phyloP scores from a whole-genome alignment of 2,888 invertebrate genomes.

The Theretra japonica region DNA sequence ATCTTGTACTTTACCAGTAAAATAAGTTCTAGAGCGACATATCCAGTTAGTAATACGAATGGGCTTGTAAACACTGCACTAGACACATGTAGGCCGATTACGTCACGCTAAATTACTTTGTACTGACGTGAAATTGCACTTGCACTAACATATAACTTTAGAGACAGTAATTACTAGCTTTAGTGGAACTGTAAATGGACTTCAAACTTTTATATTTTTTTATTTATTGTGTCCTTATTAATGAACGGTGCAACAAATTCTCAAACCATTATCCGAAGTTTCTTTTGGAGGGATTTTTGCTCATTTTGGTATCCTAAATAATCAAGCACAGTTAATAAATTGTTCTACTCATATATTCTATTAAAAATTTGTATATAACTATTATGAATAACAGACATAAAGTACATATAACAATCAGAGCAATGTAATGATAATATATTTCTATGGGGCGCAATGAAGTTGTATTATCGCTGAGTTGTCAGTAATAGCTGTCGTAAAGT shows the following conservation, averaged over 20 bases:
- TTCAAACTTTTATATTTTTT: too few relatives aligned
- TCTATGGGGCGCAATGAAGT: slow-evolving; percentile 8
- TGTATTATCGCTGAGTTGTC: neutral
- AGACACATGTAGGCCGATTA: neutral
- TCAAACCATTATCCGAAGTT: too few relatives aligned
- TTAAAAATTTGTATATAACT: too few relatives aligned
- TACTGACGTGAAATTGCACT: neutral
- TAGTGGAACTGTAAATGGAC: too few relatives aligned
- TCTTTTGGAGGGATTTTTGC: too few relatives aligned
- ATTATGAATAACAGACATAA: neutral
- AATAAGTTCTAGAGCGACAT: neutral
- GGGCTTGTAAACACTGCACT: neutral
- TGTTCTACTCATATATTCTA: too few relatives aligned
- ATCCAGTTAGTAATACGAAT: neutral
- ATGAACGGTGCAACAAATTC: too few relatives aligned
- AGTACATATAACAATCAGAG: neutral
- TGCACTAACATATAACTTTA: neutral
- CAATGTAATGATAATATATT: neutral
- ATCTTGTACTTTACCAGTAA: neutral
- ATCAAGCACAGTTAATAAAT: too few relatives aligned
- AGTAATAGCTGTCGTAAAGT: neutral
- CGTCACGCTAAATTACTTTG: slow-evolving; percentile 4
- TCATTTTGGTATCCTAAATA: too few relatives aligned
- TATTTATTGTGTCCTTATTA: too few relatives aligned
- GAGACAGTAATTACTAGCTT: too few relatives aligned